Conservation (phyloP, 2,888 invertebrate species). For the Opisthograptis luteolata region DNA sequence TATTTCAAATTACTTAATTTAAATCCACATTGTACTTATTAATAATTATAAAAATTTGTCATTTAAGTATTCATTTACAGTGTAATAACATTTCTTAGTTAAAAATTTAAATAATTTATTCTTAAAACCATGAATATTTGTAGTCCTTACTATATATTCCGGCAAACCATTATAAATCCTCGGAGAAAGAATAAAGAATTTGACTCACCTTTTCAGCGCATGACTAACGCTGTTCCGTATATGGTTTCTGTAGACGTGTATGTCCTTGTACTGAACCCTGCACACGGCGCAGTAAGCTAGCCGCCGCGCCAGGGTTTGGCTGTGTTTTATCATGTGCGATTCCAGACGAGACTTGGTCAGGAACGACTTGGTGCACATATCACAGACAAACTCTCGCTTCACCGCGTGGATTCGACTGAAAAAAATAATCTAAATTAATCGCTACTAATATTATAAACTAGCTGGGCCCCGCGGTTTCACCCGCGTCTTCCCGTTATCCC, state of each 20-base stretch:
- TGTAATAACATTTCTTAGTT: too few species aligned
- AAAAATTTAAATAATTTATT: too few species aligned
- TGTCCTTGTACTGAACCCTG: conserved; percentile 58
- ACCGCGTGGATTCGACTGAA: conserved; percentile 55
- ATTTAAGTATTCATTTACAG: too few species aligned
- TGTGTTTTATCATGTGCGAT: conserved; percentile 50
- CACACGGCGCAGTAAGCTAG: conserved; percentile 55
- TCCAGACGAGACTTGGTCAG: conserved; percentile 49
- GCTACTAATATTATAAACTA: background rate
- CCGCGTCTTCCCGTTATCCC: too few species aligned
- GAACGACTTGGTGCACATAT: conserved; percentile 52
- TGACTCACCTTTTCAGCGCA: conserved; percentile 5
- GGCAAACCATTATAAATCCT: too few species aligned
- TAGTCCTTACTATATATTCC: too few species aligned
- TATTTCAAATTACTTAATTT: too few species aligned
- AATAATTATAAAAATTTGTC: too few species aligned
- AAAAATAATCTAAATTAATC: conserved; percentile 3
- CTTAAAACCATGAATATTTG: too few species aligned
- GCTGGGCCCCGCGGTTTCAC: too few species aligned
- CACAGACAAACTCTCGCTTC: conserved; percentile 51
- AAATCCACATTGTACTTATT: too few species aligned
- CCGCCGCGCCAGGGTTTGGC: conserved; percentile 39
- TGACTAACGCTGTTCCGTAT: conserved; percentile 53
- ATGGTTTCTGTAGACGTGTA: conserved; percentile 61
- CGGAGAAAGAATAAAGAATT: too few species aligned